phyloP scores from a whole-genome alignment of 2,113 vertebrate species.

The Microcebus tavaratra region DNA sequence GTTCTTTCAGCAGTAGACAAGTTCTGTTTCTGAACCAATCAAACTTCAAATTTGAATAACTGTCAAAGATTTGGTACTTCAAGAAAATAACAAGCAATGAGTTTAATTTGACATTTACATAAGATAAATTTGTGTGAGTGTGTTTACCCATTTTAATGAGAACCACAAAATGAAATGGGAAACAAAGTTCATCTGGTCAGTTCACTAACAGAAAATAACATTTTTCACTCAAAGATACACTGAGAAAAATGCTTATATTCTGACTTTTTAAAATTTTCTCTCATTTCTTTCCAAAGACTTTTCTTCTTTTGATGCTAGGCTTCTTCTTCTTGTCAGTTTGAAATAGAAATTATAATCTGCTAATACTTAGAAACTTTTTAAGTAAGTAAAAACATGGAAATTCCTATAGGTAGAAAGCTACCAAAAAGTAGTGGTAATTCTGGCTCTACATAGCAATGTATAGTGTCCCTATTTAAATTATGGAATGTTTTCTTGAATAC shows the following conservation, averaged over 20 bases:
- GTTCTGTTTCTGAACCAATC: background rate
- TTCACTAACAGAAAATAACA: background rate
- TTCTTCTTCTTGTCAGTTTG: background rate
- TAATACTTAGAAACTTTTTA: background rate
- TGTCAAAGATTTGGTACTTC: background rate
- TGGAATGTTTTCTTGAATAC: background rate
- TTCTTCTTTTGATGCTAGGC: background rate
- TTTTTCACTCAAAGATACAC: background rate
- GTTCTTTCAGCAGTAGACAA: background rate
- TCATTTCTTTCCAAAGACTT: background rate
- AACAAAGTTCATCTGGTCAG: background rate
- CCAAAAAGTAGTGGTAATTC: background rate
- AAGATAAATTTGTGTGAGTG: background rate
- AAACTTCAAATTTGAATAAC: background rate
- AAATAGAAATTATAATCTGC: background rate
- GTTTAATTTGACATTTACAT: background rate
- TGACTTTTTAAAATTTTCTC: background rate
- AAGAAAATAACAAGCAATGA: background rate
- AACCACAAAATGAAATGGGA: background rate
- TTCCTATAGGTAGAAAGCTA: constrained; percentile 4
- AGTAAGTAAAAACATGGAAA: background rate
- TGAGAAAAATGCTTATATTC: background rate
- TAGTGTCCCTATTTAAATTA: background rate
- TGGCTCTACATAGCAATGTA: background rate
- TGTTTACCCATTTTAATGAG: background rate